These are phyloP conservation scores for Pelobates fuscus DNA, from an alignment of 2,113 vertebrate species.

Conservation along the genomic window DNA sequence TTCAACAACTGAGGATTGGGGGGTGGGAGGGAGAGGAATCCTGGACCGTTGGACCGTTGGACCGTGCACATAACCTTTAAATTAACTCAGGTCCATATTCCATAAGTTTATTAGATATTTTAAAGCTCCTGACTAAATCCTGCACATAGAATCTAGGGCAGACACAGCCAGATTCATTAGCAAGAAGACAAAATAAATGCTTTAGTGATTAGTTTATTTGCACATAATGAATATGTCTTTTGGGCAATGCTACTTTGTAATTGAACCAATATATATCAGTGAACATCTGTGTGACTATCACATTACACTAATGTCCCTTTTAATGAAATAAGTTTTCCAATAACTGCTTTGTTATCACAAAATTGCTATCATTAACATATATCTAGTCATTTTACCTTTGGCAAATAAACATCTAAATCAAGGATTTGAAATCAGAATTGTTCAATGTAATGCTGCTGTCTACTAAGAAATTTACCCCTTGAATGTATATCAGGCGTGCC, in stretches of 20 bases:
- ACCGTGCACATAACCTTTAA: no score
- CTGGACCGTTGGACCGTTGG: no score
- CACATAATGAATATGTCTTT: not conserved
- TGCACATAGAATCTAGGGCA: no score
- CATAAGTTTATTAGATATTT: no score
- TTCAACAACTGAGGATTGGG: no score
- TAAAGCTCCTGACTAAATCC: no score
- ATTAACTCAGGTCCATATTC: no score
- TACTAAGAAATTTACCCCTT: constrained; percentile 41
- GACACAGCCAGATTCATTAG: not conserved
- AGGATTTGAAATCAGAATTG: constrained; percentile 11
- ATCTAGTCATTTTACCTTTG: constrained; percentile 31
- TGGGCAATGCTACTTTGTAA: not conserved
- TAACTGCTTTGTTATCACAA: constrained; percentile 29
- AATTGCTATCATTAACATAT: constrained; percentile 24
- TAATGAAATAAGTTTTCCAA: constrained; percentile 37
- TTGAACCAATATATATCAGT: constrained; percentile 18
- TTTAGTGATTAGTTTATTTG: not conserved
- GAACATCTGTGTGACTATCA: constrained; percentile 11
- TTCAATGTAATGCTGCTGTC: constrained; percentile 8
- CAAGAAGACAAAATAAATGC: not conserved
- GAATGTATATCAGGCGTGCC: constrained; percentile 26
- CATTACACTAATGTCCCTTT: constrained; percentile 25
- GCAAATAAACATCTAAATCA: constrained; percentile 33
- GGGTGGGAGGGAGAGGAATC: no score